Evolutionary conservation across 2,888 invertebrate species (phyloP), one percentile per base, ranked within the genome.

Genomic region (Dicyrtomina minuta): DNA sequence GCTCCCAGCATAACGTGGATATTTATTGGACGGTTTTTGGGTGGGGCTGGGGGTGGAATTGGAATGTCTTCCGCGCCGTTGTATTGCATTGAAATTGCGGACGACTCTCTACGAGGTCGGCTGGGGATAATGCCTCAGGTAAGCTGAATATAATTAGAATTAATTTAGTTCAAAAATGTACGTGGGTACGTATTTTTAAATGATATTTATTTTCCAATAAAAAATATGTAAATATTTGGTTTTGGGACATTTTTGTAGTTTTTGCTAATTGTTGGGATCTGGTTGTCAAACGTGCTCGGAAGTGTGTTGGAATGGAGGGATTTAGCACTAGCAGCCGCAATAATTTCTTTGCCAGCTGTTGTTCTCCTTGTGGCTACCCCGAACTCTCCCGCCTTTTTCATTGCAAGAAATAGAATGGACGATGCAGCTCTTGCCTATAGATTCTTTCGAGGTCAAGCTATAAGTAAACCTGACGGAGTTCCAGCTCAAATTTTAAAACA

Each of bases 61-160:
- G 33, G 33, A 3, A 33, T 33, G 33, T 33, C 33, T 8, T 3
- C 33, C 4, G 66, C 73, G 27, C 74, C 75, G 26, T 53, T 77
- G 13, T 76, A 75, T 56, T 68, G 74, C 0, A 72, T 76, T 8
- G 75, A 76, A 39, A 58, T 74, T 39, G 72, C 74, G 0, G 66
- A 69, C 24, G 59, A 72, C 15, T 53, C 59, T 43, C 68, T 70
- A 0, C 39, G 76, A 27, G 76, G 76, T 0, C 60, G 66, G 27
- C 46, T 76, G 6, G 76, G 76, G 10, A 72, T 76, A 8, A 5
- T 76, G 1, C 76, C 76, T 8, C 76, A 76, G 70, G 76, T 66
- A 58, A 20, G 8, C 13, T 13, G n/a, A 24, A 61, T 46, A 61
- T 13, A n/a, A 17, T 33, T 39, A 49, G 10, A 12, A n/a, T n/a